Percentiles rank a stretch among this genome's conserved stretches.
Evolutionary conservation across 2,113 vertebrate species (phyloP).

Genomic region (Sinocyclocheilus rhinocerous): DNA sequence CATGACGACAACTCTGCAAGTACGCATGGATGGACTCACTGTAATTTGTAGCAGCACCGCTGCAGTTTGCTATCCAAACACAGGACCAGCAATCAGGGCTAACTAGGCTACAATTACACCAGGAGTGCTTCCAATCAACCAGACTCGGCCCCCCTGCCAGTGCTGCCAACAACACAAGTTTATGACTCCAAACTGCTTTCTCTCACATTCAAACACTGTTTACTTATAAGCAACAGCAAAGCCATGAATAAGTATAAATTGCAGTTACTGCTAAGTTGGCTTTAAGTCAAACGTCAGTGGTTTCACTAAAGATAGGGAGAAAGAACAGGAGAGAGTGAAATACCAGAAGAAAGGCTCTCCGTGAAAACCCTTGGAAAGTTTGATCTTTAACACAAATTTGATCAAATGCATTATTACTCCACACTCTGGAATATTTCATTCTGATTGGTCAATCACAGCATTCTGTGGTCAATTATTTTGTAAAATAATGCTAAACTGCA

Average conservation of each 20-base stretch:
- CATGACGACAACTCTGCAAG: conserved; percentile 1
- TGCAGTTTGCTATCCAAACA: conserved; percentile 76
- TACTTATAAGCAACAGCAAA: conserved; percentile 50
- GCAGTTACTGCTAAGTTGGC: not conserved
- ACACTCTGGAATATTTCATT: not conserved
- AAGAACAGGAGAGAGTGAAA: not conserved
- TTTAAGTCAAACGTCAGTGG: not conserved
- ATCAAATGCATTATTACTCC: not conserved
- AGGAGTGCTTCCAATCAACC: conserved; percentile 69
- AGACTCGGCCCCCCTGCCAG: conserved; percentile 46
- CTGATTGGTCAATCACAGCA: not conserved
- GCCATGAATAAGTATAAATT: conserved; percentile 23
- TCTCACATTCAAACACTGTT: conserved; percentile 53
- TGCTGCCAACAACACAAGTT: conserved; percentile 63
- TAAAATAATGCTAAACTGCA: too few relatives aligned
- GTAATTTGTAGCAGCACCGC: conserved; percentile 73
- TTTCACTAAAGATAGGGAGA: not conserved
- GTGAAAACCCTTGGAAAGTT: not conserved
- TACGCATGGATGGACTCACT: conserved; percentile 48
- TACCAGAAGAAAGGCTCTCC: not conserved
- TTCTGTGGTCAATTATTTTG: too few relatives aligned
- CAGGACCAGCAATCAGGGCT: conserved; percentile 70
- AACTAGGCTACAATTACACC: conserved; percentile 72
- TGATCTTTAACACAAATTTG: not conserved
- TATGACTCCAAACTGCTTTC: conserved; percentile 60